A percentile compares a stretch with the other conserved stretches of the same genome.
Conservation (phyloP, 2,797 vertebrate genomes). For the Sebastes flavidus region DNA sequence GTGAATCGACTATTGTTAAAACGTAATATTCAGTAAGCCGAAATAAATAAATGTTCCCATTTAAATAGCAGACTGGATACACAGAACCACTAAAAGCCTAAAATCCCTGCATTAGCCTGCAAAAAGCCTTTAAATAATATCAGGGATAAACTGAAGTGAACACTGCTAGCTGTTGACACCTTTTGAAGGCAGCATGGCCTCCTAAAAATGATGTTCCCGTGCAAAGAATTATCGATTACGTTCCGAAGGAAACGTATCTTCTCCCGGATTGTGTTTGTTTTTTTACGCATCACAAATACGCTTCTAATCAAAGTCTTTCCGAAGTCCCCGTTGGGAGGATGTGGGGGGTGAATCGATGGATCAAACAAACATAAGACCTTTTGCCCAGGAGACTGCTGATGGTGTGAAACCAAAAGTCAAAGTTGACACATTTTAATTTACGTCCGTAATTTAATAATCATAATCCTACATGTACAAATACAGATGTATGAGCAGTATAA, state of each 20-base stretch:
- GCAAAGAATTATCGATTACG: neutral
- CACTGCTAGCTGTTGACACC: neutral
- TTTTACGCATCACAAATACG: neutral
- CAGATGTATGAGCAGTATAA: neutral
- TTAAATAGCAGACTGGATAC: neutral
- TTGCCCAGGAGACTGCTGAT: too few relatives aligned
- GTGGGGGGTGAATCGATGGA: too few relatives aligned
- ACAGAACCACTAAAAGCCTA: neutral
- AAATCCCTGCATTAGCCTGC: slow-evolving; percentile 24
- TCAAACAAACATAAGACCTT: too few relatives aligned
- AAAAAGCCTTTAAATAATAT: neutral
- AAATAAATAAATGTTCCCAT: slow-evolving; percentile 16
- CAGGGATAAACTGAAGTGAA: neutral
- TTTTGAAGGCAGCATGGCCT: neutral
- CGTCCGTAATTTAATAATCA: neutral
- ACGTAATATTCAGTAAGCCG: slow-evolving; percentile 24
- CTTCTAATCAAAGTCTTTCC: neutral
- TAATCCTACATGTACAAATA: neutral
- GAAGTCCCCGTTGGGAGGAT: too few relatives aligned
- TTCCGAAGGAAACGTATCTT: neutral
- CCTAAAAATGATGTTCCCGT: neutral
- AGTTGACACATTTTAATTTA: too few relatives aligned
- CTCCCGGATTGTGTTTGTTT: neutral
- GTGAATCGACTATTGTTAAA: slow-evolving; percentile 24
- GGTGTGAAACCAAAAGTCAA: too few relatives aligned